Evolutionary conservation across 2,797 vertebrate species (phyloP).

Genomic region (Notolabrus celidotus): DNA sequence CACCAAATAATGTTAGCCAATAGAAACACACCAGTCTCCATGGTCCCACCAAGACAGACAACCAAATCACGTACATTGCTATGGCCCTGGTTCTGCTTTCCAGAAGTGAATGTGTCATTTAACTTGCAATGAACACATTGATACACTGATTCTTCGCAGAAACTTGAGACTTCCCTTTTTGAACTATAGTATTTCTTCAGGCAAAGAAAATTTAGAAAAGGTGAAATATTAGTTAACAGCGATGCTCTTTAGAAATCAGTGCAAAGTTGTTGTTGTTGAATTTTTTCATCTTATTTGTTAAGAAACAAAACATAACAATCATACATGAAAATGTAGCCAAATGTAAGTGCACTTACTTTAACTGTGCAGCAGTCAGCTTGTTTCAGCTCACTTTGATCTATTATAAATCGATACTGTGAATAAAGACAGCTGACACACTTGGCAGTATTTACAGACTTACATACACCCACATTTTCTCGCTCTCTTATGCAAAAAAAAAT

Average conservation of each 20-base stretch:
- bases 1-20: too few species aligned
- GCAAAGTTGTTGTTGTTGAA: not conserved
- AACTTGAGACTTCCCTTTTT: not conserved
- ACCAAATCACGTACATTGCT: too few species aligned
- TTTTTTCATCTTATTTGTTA: conserved; percentile 6
- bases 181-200: not conserved
- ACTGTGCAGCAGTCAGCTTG: conserved; percentile 13
- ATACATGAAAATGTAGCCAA: conserved; percentile 9
- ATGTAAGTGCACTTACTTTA: conserved; percentile 6
- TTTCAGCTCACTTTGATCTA: conserved; percentile 45
- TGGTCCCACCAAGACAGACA: too few species aligned
- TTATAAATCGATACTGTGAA: conserved; percentile 22
- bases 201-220: not conserved
- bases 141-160: not conserved
- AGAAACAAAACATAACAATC: not conserved
- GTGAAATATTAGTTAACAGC: not conserved
- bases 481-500: conserved; percentile 30
- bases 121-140: too few species aligned
- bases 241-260: not conserved
- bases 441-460: conserved; percentile 42
- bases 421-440: conserved; percentile 45
- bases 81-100: too few species aligned
- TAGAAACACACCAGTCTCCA: too few species aligned
- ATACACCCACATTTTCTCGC: not conserved
- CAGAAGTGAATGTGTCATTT: too few species aligned